A percentile compares a stretch with the other conserved stretches of the same genome.
phyloP scores from a whole-genome alignment of 2,888 invertebrate species.

The Lagria hirta region DNA sequence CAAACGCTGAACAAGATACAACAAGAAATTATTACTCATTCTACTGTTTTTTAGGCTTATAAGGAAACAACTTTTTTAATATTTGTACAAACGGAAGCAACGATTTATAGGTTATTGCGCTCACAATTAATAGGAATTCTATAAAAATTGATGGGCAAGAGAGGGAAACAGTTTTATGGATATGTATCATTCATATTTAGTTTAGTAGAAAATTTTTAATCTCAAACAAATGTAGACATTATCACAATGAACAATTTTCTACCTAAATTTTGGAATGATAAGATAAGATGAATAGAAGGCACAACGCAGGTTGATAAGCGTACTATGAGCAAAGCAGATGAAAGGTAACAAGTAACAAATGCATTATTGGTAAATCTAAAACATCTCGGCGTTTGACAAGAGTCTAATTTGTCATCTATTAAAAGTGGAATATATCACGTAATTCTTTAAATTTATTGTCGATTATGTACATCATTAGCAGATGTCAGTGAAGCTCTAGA shows the following conservation, averaged over 20 bases:
- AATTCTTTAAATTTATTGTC: slow-evolving; percentile 45
- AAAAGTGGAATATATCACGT: slow-evolving; percentile 39
- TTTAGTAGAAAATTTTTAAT: no score
- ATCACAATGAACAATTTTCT: no score
- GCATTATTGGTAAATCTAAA: slow-evolving; percentile 11
- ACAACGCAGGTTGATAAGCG: slow-evolving; percentile 30
- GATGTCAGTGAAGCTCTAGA: slow-evolving; percentile 50
- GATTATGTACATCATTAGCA: slow-evolving; percentile 39
- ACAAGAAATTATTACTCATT: no score
- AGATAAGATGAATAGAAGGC: slow-evolving; percentile 21
- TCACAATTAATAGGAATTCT: no score
- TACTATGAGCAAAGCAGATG: slow-evolving; percentile 23
- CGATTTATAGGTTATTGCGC: no score
- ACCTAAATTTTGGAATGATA: neutral
- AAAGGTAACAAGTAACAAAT: slow-evolving; percentile 21
- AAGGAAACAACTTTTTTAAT: slow-evolving; percentile 20
- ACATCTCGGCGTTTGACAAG: slow-evolving; percentile 12
- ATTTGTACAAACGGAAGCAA: slow-evolving; percentile 27
- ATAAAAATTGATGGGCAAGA: no score
- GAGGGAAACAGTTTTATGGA: no score
- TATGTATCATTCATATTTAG: no score
- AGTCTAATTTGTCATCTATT: slow-evolving; percentile 12
- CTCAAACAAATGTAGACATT: no score
- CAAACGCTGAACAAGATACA: slow-evolving; percentile 16
- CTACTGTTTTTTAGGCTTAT: slow-evolving; percentile 24